Base-by-base conservation (phyloP, 2,888 invertebrate species). In the Trachelus stipa region DNA sequence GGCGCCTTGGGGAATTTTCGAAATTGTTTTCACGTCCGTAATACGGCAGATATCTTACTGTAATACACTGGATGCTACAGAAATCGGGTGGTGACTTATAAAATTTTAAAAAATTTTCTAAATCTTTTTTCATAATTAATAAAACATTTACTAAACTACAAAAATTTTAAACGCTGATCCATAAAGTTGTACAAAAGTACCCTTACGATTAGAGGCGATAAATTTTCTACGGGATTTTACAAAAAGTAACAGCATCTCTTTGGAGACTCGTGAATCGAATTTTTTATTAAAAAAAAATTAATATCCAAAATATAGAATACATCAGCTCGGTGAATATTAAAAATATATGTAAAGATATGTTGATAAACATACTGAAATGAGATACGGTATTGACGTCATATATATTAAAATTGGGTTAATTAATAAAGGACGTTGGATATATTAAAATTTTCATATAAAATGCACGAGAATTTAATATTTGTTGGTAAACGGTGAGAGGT, bases 371-470 rank as follows among this genome's bases (percentile, higher is more conserved):
- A 9, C 56, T 23, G 56, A 23, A 56, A 23, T 1, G 23, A 56
- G 56, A 56, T 56, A 2, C 23, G 1, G 0, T 56, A 56, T 9
- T 9, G 56, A 23, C 15, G 9, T 56, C 15, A 23, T 23, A 23
- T 40, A 15, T 15, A 56, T 56, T 56, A 56, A 56, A 56, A 56
- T 56, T 23, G 56, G 56, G 23, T 56, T 56, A 23, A 56, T 23
- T 56, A 23, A 56, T 23, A 56, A 23, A 56, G 23, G 9, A 23
- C 56, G 56, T 23, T 56, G 68, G 77, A 77, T 73, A 73, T 69
- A 77, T 73, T 73, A 35, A 37, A 30, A 30, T 74, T 74, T 33
- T 40, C 11, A 33, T 34, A 31, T 23, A 73, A 34, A 34, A 73
- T 0, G 73, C 30, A 73, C 30, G 33, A 23, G 33, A 34, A 33